Percentiles rank a stretch among this genome's conserved stretches.
phyloP scores from a whole-genome alignment of 2,888 invertebrate genomes.

The Catotricha subobsoleta region DNA sequence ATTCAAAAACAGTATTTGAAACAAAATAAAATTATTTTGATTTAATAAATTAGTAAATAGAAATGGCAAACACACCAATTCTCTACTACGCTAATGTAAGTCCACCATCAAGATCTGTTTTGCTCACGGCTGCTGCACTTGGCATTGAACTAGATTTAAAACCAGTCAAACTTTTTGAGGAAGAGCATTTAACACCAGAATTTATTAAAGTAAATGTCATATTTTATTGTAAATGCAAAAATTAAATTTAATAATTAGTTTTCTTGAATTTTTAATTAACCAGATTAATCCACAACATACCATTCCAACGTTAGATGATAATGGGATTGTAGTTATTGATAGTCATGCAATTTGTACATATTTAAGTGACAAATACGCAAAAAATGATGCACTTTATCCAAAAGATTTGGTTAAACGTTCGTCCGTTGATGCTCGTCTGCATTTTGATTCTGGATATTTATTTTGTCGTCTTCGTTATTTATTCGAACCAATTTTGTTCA shows the following conservation, averaged over 20 bases:
- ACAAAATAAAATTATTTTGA: too few relatives aligned
- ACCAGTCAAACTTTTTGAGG: conserved; percentile 24
- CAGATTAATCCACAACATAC: conserved; percentile 43
- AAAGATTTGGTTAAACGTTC: conserved; percentile 24
- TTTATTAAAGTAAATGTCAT: conserved; percentile 25
- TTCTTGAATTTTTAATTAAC: too few relatives aligned
- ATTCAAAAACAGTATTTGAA: too few relatives aligned
- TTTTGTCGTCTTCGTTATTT: conserved; percentile 26
- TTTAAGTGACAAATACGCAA: conserved; percentile 38
- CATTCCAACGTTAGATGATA: conserved; percentile 42
- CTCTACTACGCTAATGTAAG: conserved; percentile 29
- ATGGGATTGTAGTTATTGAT: conserved; percentile 37
- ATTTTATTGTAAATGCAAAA: neutral
- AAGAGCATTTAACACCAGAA: conserved; percentile 26
- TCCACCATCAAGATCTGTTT: conserved; percentile 32
- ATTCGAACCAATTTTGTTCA: conserved; percentile 25
- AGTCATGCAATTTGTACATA: conserved; percentile 48
- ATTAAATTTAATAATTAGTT: neutral
- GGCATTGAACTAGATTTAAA: conserved; percentile 27
- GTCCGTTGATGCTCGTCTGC: conserved; percentile 23
- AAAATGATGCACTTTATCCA: conserved; percentile 32
- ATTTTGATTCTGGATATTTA: conserved; percentile 26
- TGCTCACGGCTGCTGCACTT: conserved; percentile 30
- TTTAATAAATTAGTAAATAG: neutral
- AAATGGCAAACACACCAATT: conserved; percentile 17